A percentile compares a stretch with the other conserved stretches of the same genome.
phyloP scores from a whole-genome alignment of 2,797 vertebrate species.

The Buphagus erythrorhynchus region DNA sequence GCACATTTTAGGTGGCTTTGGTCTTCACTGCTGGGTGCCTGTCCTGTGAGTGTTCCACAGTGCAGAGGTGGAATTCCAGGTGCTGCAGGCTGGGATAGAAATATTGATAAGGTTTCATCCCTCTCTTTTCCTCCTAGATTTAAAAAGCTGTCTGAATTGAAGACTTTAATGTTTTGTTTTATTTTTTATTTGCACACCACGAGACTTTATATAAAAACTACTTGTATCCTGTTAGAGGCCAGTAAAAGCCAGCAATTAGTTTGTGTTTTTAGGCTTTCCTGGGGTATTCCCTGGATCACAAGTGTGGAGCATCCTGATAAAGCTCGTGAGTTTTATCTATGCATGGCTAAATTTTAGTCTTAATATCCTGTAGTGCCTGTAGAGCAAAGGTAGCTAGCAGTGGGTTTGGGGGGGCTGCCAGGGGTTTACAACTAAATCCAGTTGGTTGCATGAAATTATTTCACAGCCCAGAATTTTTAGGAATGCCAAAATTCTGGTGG shows the following conservation, averaged over 20 bases:
- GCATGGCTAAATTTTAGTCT: conserved; percentile 81
- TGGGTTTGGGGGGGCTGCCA: conserved; percentile 71
- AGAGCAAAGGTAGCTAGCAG: conserved; percentile 68
- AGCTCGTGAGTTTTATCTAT: conserved; percentile 76
- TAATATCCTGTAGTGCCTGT: conserved; percentile 71
- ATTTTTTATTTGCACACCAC: conserved; percentile 69
- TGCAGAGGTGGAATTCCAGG: conserved; percentile 18
- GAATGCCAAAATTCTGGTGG: not conserved
- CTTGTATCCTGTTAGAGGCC: conserved; percentile 53
- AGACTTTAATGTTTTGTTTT: not conserved
- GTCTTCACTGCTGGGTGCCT: not conserved
- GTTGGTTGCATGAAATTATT: not conserved
- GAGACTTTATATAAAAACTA: conserved; percentile 30
- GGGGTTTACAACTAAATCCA: conserved; percentile 48
- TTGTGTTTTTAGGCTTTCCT: conserved; percentile 54
- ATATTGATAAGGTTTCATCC: not conserved
- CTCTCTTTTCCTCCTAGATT: conserved; percentile 5
- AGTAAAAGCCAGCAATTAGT: conserved; percentile 64
- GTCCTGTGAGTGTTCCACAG: not conserved
- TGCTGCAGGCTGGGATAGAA: conserved; percentile 11
- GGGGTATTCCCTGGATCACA: conserved; percentile 12
- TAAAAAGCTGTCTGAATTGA: conserved; percentile 43
- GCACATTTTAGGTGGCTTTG: not conserved
- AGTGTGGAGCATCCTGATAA: conserved; percentile 52
- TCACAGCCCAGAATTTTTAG: not conserved